Conservation (phyloP, 2,797 vertebrate genomes). For the Sparus aurata region DNA sequence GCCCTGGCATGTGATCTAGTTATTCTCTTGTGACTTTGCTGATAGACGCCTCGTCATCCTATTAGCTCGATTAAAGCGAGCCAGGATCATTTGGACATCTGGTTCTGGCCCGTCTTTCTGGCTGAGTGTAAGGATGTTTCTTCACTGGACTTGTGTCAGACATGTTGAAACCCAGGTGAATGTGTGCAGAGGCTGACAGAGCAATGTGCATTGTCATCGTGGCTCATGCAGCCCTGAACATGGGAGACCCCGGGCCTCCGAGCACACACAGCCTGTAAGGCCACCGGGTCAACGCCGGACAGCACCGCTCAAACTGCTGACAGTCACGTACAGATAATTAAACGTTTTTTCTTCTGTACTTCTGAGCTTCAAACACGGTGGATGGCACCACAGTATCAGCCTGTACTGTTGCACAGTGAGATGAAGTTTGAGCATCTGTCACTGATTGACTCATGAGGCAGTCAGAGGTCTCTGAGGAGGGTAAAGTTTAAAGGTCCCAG, state of each 20-base stretch:
- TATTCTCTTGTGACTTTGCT: not conserved
- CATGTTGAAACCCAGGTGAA: constrained; percentile 18
- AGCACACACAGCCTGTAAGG: too few species aligned
- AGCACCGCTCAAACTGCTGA: constrained; percentile 18
- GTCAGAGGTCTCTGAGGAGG: too few species aligned
- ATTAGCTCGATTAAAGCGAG: not conserved
- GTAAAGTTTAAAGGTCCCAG: constrained; percentile 15
- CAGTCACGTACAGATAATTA: not conserved
- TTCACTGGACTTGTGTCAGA: not conserved
- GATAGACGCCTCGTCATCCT: not conserved
- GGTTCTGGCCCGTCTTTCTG: not conserved
- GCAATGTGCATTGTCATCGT: constrained; percentile 64
- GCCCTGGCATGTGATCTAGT: not conserved
- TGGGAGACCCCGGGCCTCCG: constrained; percentile 11
- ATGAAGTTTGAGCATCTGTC: constrained; percentile 30
- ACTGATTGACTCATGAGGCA: constrained; percentile 57
- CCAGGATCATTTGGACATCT: not conserved
- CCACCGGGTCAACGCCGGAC: not conserved
- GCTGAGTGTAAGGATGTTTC: too few species aligned
- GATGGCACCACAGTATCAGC: too few species aligned
- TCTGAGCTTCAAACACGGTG: not conserved
- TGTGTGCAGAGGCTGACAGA: constrained; percentile 20
- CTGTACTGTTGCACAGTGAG: not conserved
- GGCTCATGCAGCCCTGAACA: constrained; percentile 20
- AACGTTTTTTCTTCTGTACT: not conserved